Conservation (phyloP, 2,797 vertebrate genomes). For the Cirrhinus mrigala region DNA sequence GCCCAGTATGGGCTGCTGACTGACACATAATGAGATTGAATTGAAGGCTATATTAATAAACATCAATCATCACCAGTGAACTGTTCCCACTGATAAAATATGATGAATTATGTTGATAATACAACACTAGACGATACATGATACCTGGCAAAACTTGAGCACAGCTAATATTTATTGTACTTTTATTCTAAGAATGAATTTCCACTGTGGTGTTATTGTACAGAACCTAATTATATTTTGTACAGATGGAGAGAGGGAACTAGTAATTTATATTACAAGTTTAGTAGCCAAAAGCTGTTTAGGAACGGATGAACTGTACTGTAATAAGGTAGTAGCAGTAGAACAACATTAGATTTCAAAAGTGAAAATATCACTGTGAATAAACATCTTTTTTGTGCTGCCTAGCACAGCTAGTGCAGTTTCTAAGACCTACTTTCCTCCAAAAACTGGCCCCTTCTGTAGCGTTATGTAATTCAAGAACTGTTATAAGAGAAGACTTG, state of each 20-base stretch:
- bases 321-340: not conserved
- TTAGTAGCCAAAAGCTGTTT: not conserved
- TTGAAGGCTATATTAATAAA: conserved; percentile 28
- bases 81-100: conserved; percentile 12
- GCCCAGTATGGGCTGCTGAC: not conserved
- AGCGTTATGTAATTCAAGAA: not conserved
- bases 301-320: not conserved
- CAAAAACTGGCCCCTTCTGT: not conserved
- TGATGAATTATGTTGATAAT: conserved; percentile 10
- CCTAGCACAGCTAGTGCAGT: not conserved
- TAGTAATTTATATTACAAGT: not conserved
- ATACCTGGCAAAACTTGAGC: not conserved
- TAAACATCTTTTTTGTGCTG: not conserved
- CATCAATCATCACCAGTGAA: conserved; percentile 19
- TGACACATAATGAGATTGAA: conserved; percentile 11
- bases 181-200: not conserved
- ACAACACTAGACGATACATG: not conserved
- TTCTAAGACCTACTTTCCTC: not conserved
- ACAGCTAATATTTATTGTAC: not conserved
- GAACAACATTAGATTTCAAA: not conserved
- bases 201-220: not conserved
- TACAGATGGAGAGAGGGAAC: not conserved
- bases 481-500: not conserved
- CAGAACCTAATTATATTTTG: not conserved
- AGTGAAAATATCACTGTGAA: not conserved